These are phyloP conservation scores for Littorina saxatilis DNA, from an alignment of 1,140 invertebrate species.

Conservation along the genomic window DNA sequence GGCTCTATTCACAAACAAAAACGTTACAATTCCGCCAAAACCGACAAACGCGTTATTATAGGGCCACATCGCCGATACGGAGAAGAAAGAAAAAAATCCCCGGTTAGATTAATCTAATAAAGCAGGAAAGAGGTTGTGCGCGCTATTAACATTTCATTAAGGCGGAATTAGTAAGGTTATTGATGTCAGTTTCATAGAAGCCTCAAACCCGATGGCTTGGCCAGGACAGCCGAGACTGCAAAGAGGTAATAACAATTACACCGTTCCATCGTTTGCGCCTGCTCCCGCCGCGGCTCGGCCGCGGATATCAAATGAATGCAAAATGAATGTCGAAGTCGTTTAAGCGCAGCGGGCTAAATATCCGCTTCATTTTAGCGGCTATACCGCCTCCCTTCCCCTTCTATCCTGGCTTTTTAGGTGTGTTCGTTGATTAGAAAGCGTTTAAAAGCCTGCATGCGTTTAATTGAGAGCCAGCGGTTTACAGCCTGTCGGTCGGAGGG, in stretches of 20 bases:
- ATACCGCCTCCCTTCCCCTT: no score
- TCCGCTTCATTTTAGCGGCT: slow-evolving; percentile 14
- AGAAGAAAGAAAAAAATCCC: background rate
- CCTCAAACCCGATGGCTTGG: background rate
- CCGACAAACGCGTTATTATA: background rate
- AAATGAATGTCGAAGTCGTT: slow-evolving; percentile 26
- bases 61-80: background rate
- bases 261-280: background rate
- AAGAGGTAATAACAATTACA: slow-evolving; percentile 30
- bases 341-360: slow-evolving; percentile 13
- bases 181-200: slow-evolving; percentile 24
- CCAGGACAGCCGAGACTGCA: background rate
- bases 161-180: slow-evolving; percentile 40
- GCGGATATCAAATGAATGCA: slow-evolving; percentile 20
- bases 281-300: background rate
- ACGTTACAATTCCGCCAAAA: background rate
- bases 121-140: slow-evolving; percentile 1
- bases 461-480: slow-evolving; percentile 26
- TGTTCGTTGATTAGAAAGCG: slow-evolving; percentile 1
- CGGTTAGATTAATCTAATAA: slow-evolving; percentile 37
- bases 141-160: slow-evolving; percentile 41
- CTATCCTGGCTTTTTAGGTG: background rate
- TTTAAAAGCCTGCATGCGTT: slow-evolving; percentile 16
- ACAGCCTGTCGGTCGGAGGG: no score
- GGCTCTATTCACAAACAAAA: background rate